These are phyloP conservation scores for Caenorhabditis macrosperma DNA, from an alignment of 2,888 invertebrate species.

Conservation along the genomic window DNA sequence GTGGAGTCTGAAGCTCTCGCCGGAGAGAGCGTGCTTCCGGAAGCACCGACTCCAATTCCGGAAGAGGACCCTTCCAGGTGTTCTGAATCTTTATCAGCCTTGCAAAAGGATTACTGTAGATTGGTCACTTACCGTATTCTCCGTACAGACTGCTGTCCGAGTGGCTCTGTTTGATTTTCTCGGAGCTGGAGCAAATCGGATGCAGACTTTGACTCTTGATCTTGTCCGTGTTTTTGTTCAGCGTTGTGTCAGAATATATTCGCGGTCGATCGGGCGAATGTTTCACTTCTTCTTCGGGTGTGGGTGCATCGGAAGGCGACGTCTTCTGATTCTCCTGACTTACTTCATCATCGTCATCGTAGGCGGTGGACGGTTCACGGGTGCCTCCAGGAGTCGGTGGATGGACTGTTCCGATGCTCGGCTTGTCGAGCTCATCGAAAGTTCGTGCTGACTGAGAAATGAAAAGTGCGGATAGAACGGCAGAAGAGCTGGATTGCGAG, in stretches of 20 bases:
- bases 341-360: conserved; percentile 29
- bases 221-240: conserved; percentile 32
- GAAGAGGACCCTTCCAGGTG: conserved; percentile 58
- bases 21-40: conserved; percentile 47
- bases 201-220: conserved; percentile 42
- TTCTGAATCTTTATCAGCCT: conserved; percentile 28
- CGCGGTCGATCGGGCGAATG: conserved; percentile 36
- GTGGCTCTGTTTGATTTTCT: conserved; percentile 66
- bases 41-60: conserved; percentile 25
- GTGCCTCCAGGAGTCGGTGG: conserved; percentile 69
- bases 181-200: conserved; percentile 45
- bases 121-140: conserved; percentile 17
- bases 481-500: conserved; percentile 44
- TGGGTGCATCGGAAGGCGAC: background rate
- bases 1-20: conserved; percentile 35
- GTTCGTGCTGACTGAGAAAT: conserved; percentile 28
- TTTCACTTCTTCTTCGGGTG: background rate
- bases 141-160: conserved; percentile 71
- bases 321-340: conserved; percentile 5
- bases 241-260: conserved; percentile 48
- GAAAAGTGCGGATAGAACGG: conserved; percentile 35
- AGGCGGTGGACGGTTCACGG: conserved; percentile 59
- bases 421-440: conserved; percentile 42
- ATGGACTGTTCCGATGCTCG: conserved; percentile 67
- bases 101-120: background rate